phyloP scores from a whole-genome alignment of 2,888 invertebrate genomes.

The Myopa tessellatipennis region DNA sequence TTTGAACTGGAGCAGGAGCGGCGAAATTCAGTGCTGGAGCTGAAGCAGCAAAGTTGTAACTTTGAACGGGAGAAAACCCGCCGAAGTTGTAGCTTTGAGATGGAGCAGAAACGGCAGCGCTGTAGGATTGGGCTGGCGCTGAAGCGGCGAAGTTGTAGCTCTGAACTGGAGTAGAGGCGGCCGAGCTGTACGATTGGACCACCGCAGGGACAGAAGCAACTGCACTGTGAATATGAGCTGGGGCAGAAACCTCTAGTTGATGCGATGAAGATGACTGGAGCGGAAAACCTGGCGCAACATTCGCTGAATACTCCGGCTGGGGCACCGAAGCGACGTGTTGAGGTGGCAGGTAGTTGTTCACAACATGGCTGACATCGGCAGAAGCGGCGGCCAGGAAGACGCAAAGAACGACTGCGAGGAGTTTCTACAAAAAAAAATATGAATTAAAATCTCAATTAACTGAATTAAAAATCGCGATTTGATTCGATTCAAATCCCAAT shows the following conservation, averaged over 20 bases:
- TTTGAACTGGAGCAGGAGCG: slow-evolving; percentile 32
- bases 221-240: background rate
- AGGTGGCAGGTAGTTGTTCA: slow-evolving; percentile 60
- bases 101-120: slow-evolving; percentile 47
- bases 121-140: slow-evolving; percentile 38
- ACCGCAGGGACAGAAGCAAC: slow-evolving; percentile 30
- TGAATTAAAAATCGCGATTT: slow-evolving; percentile 3
- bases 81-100: slow-evolving; percentile 31
- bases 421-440: slow-evolving; percentile 46
- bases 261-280: slow-evolving; percentile 40
- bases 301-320: slow-evolving; percentile 23
- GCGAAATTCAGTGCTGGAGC: slow-evolving; percentile 29
- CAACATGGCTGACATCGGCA: slow-evolving; percentile 59
- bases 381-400: slow-evolving; percentile 41
- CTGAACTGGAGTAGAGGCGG: slow-evolving; percentile 33
- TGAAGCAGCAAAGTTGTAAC: slow-evolving; percentile 43
- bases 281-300: background rate
- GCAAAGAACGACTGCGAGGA: slow-evolving; percentile 41
- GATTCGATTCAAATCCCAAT: background rate
- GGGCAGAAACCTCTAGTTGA: slow-evolving; percentile 22
- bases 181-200: slow-evolving; percentile 25
- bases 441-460: slow-evolving; percentile 12
- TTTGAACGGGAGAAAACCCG: slow-evolving; percentile 50
- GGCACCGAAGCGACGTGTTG: slow-evolving; percentile 49
- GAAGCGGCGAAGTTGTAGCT: slow-evolving; percentile 11